A percentile compares a stretch with the other conserved stretches of the same genome.
Conservation (phyloP, 2,888 invertebrate genomes). For the Agonum fuliginosum region DNA sequence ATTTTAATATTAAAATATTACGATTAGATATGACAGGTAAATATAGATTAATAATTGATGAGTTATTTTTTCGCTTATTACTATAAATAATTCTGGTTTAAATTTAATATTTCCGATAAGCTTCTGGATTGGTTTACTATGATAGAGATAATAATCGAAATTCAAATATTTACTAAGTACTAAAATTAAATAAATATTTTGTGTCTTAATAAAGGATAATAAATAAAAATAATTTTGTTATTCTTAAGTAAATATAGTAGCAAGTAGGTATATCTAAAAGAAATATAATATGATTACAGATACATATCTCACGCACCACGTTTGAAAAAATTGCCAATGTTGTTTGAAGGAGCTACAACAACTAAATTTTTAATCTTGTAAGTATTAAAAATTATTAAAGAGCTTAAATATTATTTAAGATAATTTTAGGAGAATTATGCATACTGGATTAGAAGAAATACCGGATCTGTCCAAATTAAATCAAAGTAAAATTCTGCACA, state of each 20-base stretch:
- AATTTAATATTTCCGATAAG: too few relatives aligned
- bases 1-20: constrained; percentile 26
- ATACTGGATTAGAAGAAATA: constrained; percentile 80
- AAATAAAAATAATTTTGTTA: background rate
- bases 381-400: constrained; percentile 71
- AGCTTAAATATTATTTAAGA: constrained; percentile 61
- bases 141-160: too few relatives aligned
- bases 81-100: constrained; percentile 22
- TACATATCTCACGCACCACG: constrained; percentile 82
- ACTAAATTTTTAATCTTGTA: constrained; percentile 78
- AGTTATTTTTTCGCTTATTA: background rate
- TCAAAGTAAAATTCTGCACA: constrained; percentile 77
- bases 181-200: too few relatives aligned
- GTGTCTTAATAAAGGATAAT: background rate
- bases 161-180: too few relatives aligned
- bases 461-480: constrained; percentile 81
- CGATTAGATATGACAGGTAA: constrained; percentile 34
- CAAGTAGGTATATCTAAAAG: too few relatives aligned
- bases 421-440: constrained; percentile 79
- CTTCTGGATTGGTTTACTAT: too few relatives aligned
- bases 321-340: constrained; percentile 74
- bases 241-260: too few relatives aligned
- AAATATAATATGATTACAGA: constrained; percentile 71
- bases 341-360: constrained; percentile 73
- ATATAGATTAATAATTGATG: constrained; percentile 22